Percentiles rank a stretch among this genome's conserved stretches.
Conservation (phyloP, 2,113 vertebrate species). For the Ictalurus furcatus region DNA sequence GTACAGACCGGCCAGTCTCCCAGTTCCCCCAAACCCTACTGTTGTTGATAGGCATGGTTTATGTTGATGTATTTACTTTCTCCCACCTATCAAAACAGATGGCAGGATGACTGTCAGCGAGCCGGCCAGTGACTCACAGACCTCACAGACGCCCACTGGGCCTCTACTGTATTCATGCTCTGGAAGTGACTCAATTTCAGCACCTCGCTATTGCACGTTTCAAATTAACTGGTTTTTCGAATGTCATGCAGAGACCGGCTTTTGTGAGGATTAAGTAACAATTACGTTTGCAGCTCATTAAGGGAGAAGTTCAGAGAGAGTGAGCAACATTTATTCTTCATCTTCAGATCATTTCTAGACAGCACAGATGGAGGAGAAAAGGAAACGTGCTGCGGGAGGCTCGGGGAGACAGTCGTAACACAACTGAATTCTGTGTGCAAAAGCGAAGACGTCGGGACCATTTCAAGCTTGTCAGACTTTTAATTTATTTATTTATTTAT, state of each 20-base stretch:
- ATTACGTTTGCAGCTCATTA: slow-evolving; percentile 38
- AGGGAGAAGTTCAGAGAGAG: neutral
- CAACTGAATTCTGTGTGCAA: no score
- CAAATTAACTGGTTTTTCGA: slow-evolving; percentile 41
- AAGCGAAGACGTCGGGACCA: neutral
- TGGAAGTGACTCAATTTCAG: slow-evolving; percentile 45
- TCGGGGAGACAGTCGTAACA: neutral
- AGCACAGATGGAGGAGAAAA: slow-evolving; percentile 4
- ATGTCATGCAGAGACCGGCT: slow-evolving; percentile 11
- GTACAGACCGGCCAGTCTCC: neutral
- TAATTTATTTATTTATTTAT: neutral
- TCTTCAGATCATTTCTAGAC: slow-evolving; percentile 36
- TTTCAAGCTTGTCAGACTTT: neutral
- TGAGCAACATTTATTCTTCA: slow-evolving; percentile 5
- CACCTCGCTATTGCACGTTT: slow-evolving; percentile 47
- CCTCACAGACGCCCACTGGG: slow-evolving; percentile 38
- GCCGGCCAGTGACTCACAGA: slow-evolving; percentile 40
- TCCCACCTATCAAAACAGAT: slow-evolving; percentile 48
- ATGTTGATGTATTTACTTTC: slow-evolving; percentile 47
- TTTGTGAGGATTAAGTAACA: slow-evolving; percentile 41
- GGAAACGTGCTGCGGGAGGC: neutral
- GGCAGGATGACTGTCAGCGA: slow-evolving; percentile 44
- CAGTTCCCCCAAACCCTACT: neutral
- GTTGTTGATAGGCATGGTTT: slow-evolving; percentile 24
- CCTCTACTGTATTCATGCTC: slow-evolving; percentile 39